Conservation (phyloP, 92 coral and sea anemone genomes). For the Porites lobata region DNA sequence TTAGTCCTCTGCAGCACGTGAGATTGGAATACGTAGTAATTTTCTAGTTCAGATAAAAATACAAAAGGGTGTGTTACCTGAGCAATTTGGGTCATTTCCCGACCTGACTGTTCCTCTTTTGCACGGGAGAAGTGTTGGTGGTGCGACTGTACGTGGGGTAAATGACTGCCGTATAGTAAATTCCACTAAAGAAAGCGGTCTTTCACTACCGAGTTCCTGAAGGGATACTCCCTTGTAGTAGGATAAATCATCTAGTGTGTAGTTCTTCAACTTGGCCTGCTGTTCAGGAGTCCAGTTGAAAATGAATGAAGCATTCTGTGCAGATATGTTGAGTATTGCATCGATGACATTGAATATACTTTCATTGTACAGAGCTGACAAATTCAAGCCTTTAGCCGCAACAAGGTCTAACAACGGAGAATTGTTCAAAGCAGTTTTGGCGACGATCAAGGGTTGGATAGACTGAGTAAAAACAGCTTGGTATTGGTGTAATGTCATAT, state of each 20-base stretch:
- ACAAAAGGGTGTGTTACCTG: slow-evolving; percentile 39
- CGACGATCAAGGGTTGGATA: slow-evolving; percentile 47
- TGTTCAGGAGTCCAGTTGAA: slow-evolving; percentile 67
- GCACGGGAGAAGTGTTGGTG: slow-evolving; percentile 61
- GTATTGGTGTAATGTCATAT: slow-evolving; percentile 59
- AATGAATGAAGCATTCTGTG: slow-evolving; percentile 64
- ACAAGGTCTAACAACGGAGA: slow-evolving; percentile 38
- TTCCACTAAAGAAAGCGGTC: slow-evolving; percentile 18
- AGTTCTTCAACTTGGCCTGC: slow-evolving; percentile 52
- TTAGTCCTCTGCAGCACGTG: background rate
- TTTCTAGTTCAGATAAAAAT: background rate
- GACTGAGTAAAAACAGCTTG: slow-evolving; percentile 20
- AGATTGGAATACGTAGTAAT: background rate
- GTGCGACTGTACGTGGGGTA: slow-evolving; percentile 25
- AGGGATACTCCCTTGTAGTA: slow-evolving; percentile 39
- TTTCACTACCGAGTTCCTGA: slow-evolving; percentile 14
- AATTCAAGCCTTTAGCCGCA: slow-evolving; percentile 32
- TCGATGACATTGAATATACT: slow-evolving; percentile 52
- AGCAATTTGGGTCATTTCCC: slow-evolving; percentile 14
- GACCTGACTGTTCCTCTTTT: slow-evolving; percentile 35
- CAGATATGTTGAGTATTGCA: slow-evolving; percentile 43
- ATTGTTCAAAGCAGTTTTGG: slow-evolving; percentile 33
- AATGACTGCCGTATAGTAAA: background rate
- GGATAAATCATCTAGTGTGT: slow-evolving; percentile 62
- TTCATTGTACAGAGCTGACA: slow-evolving; percentile 43